Evolutionary conservation across 1,140 invertebrate species (phyloP), one percentile per base, ranked within the genome.

Genomic region (Drosophila bocki): DNA sequence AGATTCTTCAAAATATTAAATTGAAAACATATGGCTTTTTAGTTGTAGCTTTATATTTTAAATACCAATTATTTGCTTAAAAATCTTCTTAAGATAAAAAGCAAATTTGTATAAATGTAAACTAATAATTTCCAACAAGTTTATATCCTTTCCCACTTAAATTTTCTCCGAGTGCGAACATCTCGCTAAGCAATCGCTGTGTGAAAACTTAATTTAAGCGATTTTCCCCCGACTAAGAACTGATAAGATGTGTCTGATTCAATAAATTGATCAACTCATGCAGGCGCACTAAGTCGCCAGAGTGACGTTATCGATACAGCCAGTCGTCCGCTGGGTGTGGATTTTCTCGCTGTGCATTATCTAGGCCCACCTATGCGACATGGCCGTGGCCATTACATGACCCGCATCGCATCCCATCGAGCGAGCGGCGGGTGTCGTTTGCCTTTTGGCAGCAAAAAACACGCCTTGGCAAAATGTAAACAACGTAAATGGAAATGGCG

Each of bases 401-500:
- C 78, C 85, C 78, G 81, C 70, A 74, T 74, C 68, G 67, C 85
- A 88, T 90, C 79, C 83, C 81, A 84, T 88, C 65, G 71, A 71
- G 72, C 64, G 8, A 51, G 77, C 65, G 74, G 68, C 74, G 78
- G 77, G 70, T 85, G 84, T 83, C 84, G 80, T 88, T 88, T 90
- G 85, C 81, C 81, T 85, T 88, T 90, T 88, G 84, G 83, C 83
- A 77, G 65, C 72, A 60, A 60, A 56, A 29, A 64, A 62, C 64
- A 72, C 75, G 59, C 63, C 61, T 83, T 81, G 54, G 63, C 58
- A 47, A 85, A 85, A 84, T 81, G 87, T 90, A 90, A 88, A 90
- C 85, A 88, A 90, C 78, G 74, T 78, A 81, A 88, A 88, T 90
- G 85, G 84, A 81, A 90, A 78, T 83, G 83, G 80, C 62, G 80